Evolutionary conservation across 2,888 invertebrate genomes (phyloP).

Genomic region (Cataglyphis albicans): DNA sequence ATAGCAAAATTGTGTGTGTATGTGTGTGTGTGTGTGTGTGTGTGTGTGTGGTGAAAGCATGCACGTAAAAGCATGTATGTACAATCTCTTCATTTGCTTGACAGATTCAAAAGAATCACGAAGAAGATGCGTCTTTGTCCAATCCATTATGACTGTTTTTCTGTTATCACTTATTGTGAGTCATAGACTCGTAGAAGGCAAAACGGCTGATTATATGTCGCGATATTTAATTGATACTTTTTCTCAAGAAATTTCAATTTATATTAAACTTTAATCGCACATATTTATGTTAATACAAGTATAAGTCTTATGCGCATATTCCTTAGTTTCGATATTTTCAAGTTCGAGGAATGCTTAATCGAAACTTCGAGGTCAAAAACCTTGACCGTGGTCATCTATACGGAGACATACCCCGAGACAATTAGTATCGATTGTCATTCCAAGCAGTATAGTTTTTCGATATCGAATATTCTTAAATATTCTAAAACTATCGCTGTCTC

Average conservation of each 20-base stretch:
- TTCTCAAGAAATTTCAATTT: conserved; percentile 4
- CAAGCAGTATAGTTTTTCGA: not conserved
- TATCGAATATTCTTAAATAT: not conserved
- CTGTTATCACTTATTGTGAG: not conserved
- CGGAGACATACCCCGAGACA: not conserved
- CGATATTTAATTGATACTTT: not conserved
- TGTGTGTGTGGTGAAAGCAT: no score
- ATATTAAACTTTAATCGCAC: not conserved
- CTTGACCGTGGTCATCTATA: conserved; percentile 27
- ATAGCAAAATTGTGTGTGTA: not conserved
- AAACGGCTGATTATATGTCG: not conserved
- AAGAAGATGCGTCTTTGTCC: conserved; percentile 35
- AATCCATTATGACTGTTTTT: not conserved
- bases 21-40: no score
- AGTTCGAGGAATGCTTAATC: conserved; percentile 26
- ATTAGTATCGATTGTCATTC: conserved; percentile 39
- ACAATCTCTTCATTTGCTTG: conserved; percentile 30
- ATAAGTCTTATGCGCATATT: not conserved
- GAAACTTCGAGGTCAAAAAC: conserved; percentile 31
- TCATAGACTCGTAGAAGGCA: conserved; percentile 13
- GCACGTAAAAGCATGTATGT: not conserved
- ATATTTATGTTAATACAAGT: not conserved
- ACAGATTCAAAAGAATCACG: conserved; percentile 31
- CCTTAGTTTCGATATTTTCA: not conserved
- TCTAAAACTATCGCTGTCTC: not conserved